Base-by-base conservation (phyloP, 1,140 invertebrate genomes). In the Eueides isabella region DNA sequence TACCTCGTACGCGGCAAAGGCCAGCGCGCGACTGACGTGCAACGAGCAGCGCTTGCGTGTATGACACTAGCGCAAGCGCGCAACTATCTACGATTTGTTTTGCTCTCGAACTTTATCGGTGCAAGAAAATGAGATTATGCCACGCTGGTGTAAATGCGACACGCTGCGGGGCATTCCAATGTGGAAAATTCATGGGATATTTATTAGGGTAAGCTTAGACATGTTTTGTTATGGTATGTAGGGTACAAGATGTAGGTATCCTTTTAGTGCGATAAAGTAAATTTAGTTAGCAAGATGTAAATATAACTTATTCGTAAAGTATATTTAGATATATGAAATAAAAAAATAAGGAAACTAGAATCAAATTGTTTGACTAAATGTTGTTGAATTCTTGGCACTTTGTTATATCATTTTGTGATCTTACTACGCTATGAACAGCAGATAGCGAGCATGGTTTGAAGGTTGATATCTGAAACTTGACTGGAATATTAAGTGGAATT, bases 91-190 rank as follows among this genome's bases (percentile, higher is more conserved):
- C 81, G 73, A 86, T 90, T 90, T 91, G 87, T 91, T 91, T 90
- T 92, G 84, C 90, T 87, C 83, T 80, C 74, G 77, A 83, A 83
- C 77, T 82, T 81, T 86, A 85, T 87, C 79, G 79, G 80, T 83
- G 81, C 77, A 80, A 85, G 83, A 84, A 87, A 87, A 89, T 83
- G 80, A 91, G 83, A 91, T 91, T 89, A 91, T 79, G 48, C 78
- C 76, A 62, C 78, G 71, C 81, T 23, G 9, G 48, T 84, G 82
- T 80, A 82, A 81, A 88, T 87, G 88, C 83, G 80, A 78, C 79
- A 82, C 79, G 83, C 75, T 85, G 85, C 80, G 76, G 81, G 75
- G 82, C 81, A 86, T 90, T 84, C 80, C 85, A 80, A 90, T 79
- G 80, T 77, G 75, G 71, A 76, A 84, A 84, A 79, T 80, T 81